Evolutionary conservation across 1,140 invertebrate species (phyloP).

Genomic region (Cardiocondyla obscurior): DNA sequence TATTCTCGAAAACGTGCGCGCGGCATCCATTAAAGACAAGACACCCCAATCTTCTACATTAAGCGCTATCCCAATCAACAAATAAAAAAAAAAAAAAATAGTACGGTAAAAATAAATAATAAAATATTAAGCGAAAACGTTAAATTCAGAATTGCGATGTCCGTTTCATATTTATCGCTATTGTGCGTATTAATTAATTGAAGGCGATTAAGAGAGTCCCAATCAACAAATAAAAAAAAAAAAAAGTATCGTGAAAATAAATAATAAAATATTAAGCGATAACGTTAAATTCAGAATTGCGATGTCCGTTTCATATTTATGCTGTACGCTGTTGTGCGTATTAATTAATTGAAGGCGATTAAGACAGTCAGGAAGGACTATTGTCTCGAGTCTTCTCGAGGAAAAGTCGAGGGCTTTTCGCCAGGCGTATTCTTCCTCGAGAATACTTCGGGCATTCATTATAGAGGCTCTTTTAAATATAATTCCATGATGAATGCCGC

Average conservation of each 20-base stretch:
- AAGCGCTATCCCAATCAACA: not conserved
- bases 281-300: no score
- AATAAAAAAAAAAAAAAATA: not conserved
- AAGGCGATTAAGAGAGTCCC: no score
- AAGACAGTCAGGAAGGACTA: not conserved
- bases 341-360: not conserved
- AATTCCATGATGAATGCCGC: slow-evolving; percentile 32
- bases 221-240: not conserved
- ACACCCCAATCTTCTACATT: not conserved
- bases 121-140: not conserved
- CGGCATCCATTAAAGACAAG: not conserved
- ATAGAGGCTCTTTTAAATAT: not conserved
- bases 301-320: no score
- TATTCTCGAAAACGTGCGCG: not conserved
- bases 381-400: not conserved
- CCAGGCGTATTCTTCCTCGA: not conserved
- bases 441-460: not conserved
- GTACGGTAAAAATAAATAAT: no score
- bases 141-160: not conserved
- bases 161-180: no score
- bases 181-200: no score
- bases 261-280: no score
- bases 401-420: not conserved
- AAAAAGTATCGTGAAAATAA: no score
- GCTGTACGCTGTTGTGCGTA: no score